Percentiles rank a stretch among this genome's conserved stretches.
These are phyloP conservation scores for Osmerus eperlanus DNA, from an alignment of 2,113 vertebrate genomes.

Conservation along the genomic window DNA sequence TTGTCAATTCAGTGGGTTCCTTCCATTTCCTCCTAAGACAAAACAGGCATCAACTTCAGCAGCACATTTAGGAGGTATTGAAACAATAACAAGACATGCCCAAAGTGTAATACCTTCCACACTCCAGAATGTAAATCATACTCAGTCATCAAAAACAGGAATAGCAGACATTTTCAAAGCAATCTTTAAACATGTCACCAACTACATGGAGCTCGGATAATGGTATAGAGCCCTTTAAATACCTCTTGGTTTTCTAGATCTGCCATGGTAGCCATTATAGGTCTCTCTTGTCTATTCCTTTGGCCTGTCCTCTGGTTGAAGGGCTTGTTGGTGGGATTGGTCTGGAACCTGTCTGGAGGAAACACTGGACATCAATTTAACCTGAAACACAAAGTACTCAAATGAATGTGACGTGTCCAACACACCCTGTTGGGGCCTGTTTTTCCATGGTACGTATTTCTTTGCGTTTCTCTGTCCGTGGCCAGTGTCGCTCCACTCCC, in stretches of 20 bases:
- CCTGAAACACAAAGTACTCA: neutral
- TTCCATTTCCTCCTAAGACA: conserved; percentile 41
- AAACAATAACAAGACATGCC: neutral
- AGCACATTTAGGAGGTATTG: neutral
- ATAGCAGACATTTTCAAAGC: too few relatives aligned
- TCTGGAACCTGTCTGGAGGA: neutral
- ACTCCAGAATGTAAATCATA: neutral
- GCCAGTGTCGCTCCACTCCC: conserved; percentile 6
- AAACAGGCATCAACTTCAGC: neutral
- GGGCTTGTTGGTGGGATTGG: neutral
- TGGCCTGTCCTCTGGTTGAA: neutral
- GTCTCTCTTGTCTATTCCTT: conserved; percentile 22
- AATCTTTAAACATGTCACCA: too few relatives aligned
- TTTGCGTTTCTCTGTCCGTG: conserved; percentile 16
- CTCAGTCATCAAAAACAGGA: too few relatives aligned
- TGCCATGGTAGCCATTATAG: neutral
- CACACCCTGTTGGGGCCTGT: conserved; percentile 38
- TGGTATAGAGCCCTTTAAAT: too few relatives aligned
- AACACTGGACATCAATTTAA: neutral
- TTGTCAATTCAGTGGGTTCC: conserved; percentile 12
- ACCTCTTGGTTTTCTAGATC: conserved; percentile 42
- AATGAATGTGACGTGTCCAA: neutral
- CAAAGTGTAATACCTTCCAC: neutral
- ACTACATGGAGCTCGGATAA: too few relatives aligned
- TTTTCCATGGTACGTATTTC: conserved; percentile 27